Evolutionary conservation across 2,113 vertebrate species (phyloP).

Genomic region (Cryptomyrus ogoouensis): DNA sequence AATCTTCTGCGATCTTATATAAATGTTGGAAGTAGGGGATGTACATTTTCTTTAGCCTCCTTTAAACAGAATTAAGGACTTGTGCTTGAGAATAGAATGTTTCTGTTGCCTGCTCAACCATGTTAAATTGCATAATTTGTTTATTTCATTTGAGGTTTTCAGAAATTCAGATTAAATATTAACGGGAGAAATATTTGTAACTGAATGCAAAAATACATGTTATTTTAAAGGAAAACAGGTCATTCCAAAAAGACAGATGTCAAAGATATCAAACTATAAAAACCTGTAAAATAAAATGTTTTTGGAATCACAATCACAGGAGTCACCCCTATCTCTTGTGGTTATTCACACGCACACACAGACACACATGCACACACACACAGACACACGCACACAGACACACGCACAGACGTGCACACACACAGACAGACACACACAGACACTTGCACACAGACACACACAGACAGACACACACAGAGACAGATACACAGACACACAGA

Average conservation of each 20-base stretch:
- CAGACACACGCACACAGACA: background rate
- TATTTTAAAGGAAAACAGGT: background rate
- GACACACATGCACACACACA: conserved; percentile 26
- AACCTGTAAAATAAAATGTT: background rate
- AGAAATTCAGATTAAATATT: background rate
- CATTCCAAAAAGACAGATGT: background rate
- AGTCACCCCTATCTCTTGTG: conserved; percentile 17
- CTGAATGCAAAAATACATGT: background rate
- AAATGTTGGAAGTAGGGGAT: background rate
- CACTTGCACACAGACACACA: no score
- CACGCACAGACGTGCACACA: background rate
- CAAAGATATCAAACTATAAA: background rate
- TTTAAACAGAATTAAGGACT: background rate
- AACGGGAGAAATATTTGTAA: background rate
- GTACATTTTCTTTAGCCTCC: background rate
- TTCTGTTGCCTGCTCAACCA: background rate
- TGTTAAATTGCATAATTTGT: background rate
- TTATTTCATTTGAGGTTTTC: background rate
- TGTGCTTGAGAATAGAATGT: background rate
- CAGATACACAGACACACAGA: no score
- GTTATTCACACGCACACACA: background rate
- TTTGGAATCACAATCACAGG: background rate
- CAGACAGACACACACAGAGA: no score
- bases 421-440: background rate
- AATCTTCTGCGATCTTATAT: background rate